Evolutionary conservation across 2,888 invertebrate species (phyloP), one percentile per base, ranked within the genome.

Genomic region (Sphecodes monilicornis): DNA sequence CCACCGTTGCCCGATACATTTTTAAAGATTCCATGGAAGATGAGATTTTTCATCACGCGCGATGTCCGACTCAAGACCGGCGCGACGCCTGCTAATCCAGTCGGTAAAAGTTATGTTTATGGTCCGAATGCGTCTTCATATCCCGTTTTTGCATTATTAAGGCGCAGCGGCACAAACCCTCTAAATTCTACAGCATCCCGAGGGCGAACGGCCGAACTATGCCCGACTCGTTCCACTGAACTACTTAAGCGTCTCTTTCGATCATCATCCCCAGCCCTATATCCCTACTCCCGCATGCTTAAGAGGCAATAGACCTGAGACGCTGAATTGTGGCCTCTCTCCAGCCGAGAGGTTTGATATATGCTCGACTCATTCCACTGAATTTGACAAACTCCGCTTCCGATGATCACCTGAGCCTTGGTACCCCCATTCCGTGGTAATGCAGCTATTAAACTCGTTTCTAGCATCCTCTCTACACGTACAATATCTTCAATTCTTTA

Each of bases 221-320:
- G 11, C 32, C 22, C 1, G 22, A 66, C 22, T 66, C 36, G 66
- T 22, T 66, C 66, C 36, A 66, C 36, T 36, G 32, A 36, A 32
- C 66, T 66, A 66, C 32, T 66, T 66, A 66, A 36, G 36, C 66
- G 36, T 66, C 66, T 4, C 66, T 66, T 36, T 66, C 36, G 66
- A 66, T 66, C 66, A 36, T 66, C 36, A 66, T 22, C 36, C 22
- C 22, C 66, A 36, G 10, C 66, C 22, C 66, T 10, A 13, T 39
- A n/a, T 22, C 22, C 39, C 68, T 39, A 6, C n/a, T n/a, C n/a
- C n/a, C 13, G n/a, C 5, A 68, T 68, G n/a, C 68, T 36, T 39
- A n/a, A n/a, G 39, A 13, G 36, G 5, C 39, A 39, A 39, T 68
- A 39, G 36, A n/a, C 68, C 39, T 22, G n/a, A 68, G 13, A 13